Conservation (phyloP, 2,797 vertebrate genomes). For the Pantherophis alleghaniensis region DNA sequence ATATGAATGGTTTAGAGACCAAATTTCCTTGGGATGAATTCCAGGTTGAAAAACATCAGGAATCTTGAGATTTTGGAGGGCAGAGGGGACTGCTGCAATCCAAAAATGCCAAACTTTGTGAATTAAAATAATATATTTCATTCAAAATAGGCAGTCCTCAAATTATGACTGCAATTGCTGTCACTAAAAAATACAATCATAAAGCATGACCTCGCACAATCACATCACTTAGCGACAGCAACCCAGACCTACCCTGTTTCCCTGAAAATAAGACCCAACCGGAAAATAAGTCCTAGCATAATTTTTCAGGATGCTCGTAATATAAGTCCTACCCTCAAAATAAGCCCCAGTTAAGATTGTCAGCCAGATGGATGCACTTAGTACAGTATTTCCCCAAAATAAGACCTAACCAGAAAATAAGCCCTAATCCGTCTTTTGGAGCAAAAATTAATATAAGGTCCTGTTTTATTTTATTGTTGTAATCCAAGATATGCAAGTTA, state of each 20-base stretch:
- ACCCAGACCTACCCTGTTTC: not conserved
- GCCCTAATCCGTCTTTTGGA: too few relatives aligned
- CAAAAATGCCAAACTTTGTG: not conserved
- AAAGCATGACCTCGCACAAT: not conserved
- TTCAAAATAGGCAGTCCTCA: not conserved
- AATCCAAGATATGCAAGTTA: not conserved
- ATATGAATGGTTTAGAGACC: slow-evolving; percentile 50
- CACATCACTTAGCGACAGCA: not conserved
- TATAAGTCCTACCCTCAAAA: too few relatives aligned
- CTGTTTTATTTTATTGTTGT: not conserved
- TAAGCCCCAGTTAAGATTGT: too few relatives aligned
- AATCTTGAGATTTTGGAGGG: not conserved
- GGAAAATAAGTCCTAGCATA: too few relatives aligned
- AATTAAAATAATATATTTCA: not conserved
- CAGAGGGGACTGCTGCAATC: not conserved
- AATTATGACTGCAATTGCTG: not conserved
- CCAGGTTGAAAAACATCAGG: not conserved
- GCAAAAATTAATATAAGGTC: too few relatives aligned
- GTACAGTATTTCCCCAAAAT: too few relatives aligned
- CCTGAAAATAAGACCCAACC: too few relatives aligned
- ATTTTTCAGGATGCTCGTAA: too few relatives aligned
- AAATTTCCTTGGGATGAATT: slow-evolving; percentile 62
- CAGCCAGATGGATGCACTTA: too few relatives aligned
- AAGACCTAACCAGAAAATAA: too few relatives aligned
- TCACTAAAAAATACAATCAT: not conserved